Evolutionary conservation across 2,888 invertebrate genomes (phyloP), one percentile per base, ranked within the genome.

Genomic region (Choreutis nemorana): DNA sequence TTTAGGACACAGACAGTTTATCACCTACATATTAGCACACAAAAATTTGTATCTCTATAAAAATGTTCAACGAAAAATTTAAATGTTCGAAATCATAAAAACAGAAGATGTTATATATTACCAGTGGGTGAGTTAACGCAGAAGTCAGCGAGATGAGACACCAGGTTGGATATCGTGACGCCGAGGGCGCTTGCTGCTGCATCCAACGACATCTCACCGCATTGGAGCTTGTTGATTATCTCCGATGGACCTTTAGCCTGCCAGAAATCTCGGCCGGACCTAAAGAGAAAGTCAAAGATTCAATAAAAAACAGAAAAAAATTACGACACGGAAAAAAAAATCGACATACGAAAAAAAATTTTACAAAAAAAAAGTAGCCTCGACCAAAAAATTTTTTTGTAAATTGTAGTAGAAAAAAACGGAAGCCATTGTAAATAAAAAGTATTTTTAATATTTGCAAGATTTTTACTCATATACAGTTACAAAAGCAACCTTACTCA

Each of bases 161-260:
- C 87, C 28, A 90, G 67, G 37, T 88, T 88, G 42, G 85, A 85
- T 33, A 88, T 87, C 36, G 87, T 87, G 28, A 90, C 89, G 42
- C 90, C 90, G 16, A 90, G 68, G 48, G 88, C 86, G 51, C 87
- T 85, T 1, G 90, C 88, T 1, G 89, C 90, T 23, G 87, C 81
- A 49, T 87, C 87, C 26, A 89, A 56, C 1, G 87, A 83, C 32
- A 90, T 82, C 56, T 90, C 87, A 40, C 90, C 87, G 10, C 87
- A 70, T 50, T 87, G 87, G 22, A 90, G 67, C 41, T 87, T 83
- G 33, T 86, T 82, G 35, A 90, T 59, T 26, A 89, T 85, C 41
- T 89, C 89, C 1, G 88, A 85, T 0, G 89, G 87, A 0, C 87
- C 88, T 42, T 89, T 88, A 44, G 89, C 87, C 33, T 86, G 86